These are phyloP conservation scores for Aphaenogaster floridana DNA, from an alignment of 1,140 invertebrate genomes.

Conservation along the genomic window DNA sequence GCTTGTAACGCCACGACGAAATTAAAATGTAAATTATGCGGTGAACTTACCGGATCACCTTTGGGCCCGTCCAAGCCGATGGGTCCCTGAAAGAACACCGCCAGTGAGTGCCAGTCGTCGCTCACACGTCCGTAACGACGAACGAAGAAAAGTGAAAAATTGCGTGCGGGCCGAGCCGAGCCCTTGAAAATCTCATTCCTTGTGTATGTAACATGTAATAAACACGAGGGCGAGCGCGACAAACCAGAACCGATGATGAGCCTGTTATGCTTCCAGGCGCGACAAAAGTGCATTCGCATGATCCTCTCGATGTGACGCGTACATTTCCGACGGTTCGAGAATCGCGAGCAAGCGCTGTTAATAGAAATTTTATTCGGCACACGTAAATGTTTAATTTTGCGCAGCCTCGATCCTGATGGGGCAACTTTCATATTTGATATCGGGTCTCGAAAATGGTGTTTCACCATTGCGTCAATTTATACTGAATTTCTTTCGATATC, in stretches of 20 bases:
- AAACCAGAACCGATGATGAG: conserved; percentile 53
- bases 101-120: conserved; percentile 57
- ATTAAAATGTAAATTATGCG: conserved; percentile 54
- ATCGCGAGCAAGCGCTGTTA: conserved; percentile 24
- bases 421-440: conserved; percentile 37
- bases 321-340: neutral
- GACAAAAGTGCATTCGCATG: conserved; percentile 60
- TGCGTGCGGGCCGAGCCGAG: conserved; percentile 61
- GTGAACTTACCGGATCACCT: conserved; percentile 93
- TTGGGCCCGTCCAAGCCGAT: conserved; percentile 97
- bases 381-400: conserved; percentile 31
- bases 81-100: conserved; percentile 92
- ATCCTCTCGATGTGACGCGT: conserved; percentile 10
- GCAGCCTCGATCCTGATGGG: conserved; percentile 22
- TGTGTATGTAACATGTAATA: conserved; percentile 64
- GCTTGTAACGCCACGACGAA: conserved; percentile 18
- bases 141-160: conserved; percentile 69
- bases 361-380: conserved; percentile 51
- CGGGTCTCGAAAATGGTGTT: neutral
- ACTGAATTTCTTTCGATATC: conserved; percentile 25
- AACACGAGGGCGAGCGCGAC: conserved; percentile 58
- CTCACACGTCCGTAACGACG: neutral
- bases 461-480: neutral
- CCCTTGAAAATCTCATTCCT: conserved; percentile 70
- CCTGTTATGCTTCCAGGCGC: conserved; percentile 80